These are phyloP conservation scores for Cephus cinctus DNA, from an alignment of 1,140 invertebrate genomes.

Conservation along the genomic window DNA sequence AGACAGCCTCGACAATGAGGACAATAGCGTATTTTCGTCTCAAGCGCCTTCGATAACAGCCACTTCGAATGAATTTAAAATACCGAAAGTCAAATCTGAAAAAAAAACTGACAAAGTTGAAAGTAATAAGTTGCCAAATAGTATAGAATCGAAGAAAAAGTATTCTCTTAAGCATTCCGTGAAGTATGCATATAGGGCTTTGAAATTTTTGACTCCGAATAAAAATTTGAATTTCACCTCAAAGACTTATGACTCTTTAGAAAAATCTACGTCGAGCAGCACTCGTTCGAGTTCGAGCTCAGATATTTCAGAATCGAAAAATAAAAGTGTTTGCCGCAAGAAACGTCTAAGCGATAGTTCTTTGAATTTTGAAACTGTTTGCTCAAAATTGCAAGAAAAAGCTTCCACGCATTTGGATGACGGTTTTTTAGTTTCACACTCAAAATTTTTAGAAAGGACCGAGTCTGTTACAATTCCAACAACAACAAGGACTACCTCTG, in stretches of 20 bases:
- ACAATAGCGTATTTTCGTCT: neutral
- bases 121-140: neutral
- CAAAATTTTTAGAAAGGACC: neutral
- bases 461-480: constrained; percentile 5
- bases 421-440: neutral
- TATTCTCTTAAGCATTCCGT: neutral
- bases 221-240: constrained; percentile 1
- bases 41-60: neutral
- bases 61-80: too few relatives aligned
- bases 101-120: too few relatives aligned
- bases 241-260: neutral
- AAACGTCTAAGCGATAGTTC: neutral
- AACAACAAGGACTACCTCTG: constrained; percentile 12
- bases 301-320: neutral
- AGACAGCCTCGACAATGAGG: neutral
- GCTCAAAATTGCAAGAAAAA: neutral
- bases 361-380: neutral
- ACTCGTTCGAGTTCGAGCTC: neutral
- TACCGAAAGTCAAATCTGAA: too few relatives aligned
- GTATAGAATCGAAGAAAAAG: too few relatives aligned
- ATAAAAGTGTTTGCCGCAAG: neutral
- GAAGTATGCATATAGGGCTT: constrained; percentile 12
- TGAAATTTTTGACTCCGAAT: constrained; percentile 7
- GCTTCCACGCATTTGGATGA: neutral
- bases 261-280: neutral